Percentiles rank a stretch among this genome's conserved stretches.
Evolutionary conservation across 2,888 invertebrate species (phyloP).

Genomic region (Ischnura elegans): DNA sequence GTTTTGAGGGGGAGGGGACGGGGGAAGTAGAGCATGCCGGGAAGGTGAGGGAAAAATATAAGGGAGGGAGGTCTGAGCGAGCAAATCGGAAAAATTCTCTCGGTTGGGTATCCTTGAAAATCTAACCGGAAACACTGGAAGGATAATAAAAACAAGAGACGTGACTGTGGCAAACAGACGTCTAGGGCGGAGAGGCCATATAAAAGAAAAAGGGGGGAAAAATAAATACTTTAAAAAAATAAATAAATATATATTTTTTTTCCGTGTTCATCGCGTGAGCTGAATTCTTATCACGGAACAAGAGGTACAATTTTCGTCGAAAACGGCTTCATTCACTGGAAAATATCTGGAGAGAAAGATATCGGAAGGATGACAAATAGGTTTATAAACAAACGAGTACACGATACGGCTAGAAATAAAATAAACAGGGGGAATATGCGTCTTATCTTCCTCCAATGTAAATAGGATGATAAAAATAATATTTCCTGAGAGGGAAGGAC

Average conservation of each 20-base stretch:
- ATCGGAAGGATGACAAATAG: constrained; percentile 55
- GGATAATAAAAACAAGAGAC: constrained; percentile 23
- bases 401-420: constrained; percentile 36
- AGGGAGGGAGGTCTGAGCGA: too few relatives aligned
- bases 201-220: not conserved
- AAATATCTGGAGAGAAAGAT: constrained; percentile 34
- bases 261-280: constrained; percentile 25
- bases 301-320: constrained; percentile 44
- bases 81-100: constrained; percentile 39
- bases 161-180: constrained; percentile 3
- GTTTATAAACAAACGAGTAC: constrained; percentile 50
- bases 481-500: not conserved
- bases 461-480: not conserved
- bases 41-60: not conserved
- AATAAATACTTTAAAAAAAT: not conserved
- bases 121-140: constrained; percentile 18
- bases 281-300: constrained; percentile 47
- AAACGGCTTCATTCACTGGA: constrained; percentile 60
- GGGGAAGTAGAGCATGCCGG: not conserved
- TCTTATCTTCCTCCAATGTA: not conserved
- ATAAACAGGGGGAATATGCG: not conserved
- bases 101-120: constrained; percentile 35
- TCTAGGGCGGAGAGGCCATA: not conserved
- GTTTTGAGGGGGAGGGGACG: not conserved
- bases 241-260: too few relatives aligned